Conservation (phyloP, 2,797 vertebrate genomes). For the Pygocentrus nattereri region DNA sequence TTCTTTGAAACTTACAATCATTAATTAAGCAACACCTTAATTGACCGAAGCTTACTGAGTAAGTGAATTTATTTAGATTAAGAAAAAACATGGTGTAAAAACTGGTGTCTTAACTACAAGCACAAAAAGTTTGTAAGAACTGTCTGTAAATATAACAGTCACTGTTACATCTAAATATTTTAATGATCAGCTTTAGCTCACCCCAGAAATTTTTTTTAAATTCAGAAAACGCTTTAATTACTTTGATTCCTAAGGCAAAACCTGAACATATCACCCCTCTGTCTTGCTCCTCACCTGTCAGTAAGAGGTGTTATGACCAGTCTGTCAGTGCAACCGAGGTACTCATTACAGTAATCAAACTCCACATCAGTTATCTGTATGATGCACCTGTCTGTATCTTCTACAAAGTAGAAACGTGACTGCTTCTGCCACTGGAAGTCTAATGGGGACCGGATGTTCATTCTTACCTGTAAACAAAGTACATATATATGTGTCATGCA, state of each 20-base stretch:
- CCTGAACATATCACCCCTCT: slow-evolving; percentile 3
- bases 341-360: slow-evolving; percentile 88
- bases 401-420: slow-evolving; percentile 85
- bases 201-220: neutral
- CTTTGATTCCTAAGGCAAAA: neutral
- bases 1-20: too few species aligned
- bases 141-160: neutral
- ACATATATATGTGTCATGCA: neutral
- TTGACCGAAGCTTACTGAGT: too few species aligned
- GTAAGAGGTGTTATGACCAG: slow-evolving; percentile 88
- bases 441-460: slow-evolving; percentile 79
- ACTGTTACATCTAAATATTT: neutral
- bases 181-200: neutral
- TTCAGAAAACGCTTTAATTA: neutral
- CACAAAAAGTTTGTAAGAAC: neutral
- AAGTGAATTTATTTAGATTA: too few species aligned
- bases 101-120: too few species aligned
- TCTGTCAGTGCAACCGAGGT: slow-evolving; percentile 87
- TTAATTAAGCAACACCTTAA: too few species aligned
- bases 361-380: slow-evolving; percentile 88
- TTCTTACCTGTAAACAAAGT: slow-evolving; percentile 73
- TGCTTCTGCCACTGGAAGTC: slow-evolving; percentile 91
- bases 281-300: slow-evolving; percentile 78
- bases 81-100: too few species aligned
- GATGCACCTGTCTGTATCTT: slow-evolving; percentile 82